Evolutionary conservation across 2,888 invertebrate species (phyloP).

Genomic region (Frankliniella intonsa): DNA sequence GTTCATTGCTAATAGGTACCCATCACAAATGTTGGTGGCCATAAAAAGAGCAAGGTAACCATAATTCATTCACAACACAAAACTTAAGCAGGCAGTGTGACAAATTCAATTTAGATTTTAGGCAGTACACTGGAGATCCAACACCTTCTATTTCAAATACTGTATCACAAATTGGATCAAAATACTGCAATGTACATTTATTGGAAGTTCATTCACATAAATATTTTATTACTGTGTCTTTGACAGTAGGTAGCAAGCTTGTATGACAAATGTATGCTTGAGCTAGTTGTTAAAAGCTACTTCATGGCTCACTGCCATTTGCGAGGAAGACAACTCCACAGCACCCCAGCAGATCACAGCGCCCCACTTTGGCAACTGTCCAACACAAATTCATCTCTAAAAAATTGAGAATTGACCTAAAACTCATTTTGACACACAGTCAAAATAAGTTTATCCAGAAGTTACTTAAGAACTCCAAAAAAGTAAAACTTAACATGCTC

Average conservation of each 20-base stretch:
- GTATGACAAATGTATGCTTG: not conserved
- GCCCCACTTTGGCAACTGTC: not conserved
- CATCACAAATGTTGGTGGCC: slow-evolving; percentile 1
- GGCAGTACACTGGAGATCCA: slow-evolving; percentile 16
- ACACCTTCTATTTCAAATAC: slow-evolving; percentile 11
- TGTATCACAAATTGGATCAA: slow-evolving; percentile 25
- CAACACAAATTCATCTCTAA: not conserved
- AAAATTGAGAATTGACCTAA: not conserved
- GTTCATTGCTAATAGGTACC: not conserved
- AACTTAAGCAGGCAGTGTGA: not conserved
- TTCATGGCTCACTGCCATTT: not conserved
- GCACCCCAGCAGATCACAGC: slow-evolving; percentile 11
- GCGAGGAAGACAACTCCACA: slow-evolving; percentile 22
- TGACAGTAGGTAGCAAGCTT: not conserved
- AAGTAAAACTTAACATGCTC: slow-evolving; percentile 15
- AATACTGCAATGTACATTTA: slow-evolving; percentile 19
- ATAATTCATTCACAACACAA: not conserved
- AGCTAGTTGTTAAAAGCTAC: not conserved
- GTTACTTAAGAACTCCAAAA: not conserved
- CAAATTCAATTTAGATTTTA: not conserved
- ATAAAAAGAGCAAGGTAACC: not conserved
- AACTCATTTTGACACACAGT: not conserved
- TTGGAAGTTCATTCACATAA: not conserved
- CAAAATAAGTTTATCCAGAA: not conserved
- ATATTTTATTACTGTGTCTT: not conserved